Evolutionary conservation across 2,113 vertebrate genomes (phyloP), one percentile per base, ranked within the genome.

Genomic region (Phaethornis superciliosus): DNA sequence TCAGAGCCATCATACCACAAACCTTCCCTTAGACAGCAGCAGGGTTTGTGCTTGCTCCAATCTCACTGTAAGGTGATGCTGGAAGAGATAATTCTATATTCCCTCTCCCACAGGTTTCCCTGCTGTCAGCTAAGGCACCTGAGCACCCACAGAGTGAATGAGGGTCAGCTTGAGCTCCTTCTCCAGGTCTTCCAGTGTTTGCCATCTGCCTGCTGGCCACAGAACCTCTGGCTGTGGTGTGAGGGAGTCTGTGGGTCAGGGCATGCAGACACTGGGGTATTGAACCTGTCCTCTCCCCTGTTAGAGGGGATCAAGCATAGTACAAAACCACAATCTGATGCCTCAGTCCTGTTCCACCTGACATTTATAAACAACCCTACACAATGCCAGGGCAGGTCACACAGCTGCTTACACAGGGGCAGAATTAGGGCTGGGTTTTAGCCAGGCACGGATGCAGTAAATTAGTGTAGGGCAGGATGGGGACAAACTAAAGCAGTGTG

Each of bases 211-310:
- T 10, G 12, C 8, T 28, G 60, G 55, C 18, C 32, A 49, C 28
- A 6, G 0, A 1, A 27, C 37, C 2, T 0, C 47, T 65, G 75
- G 26, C 28, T 80, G 12, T 0, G 0, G 21, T 27, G 24, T 12
- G 3, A 2, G 2, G 37, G 8, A 84, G 15, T 11, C 7, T 2
- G 1, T 15, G 26, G 8, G 28, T 27, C 33, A 58, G 52, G 40
- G 40, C 5, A 9, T 13, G 15, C 16, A 47, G 55, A 54, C 40
- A 62, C 18, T n/a, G 6, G 30, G 7, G 28, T 16, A 51, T 26
- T 58, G 83, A 83, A 69, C 7, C 21, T 60, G 65, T 15, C 23
- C 7, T 81, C 37, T 40, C 7, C 74, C 5, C 12, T 59, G 6
- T 10, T 32, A 51, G 12, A 63, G 28, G 26, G 28, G 4, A 23